Base-by-base conservation (phyloP, 1,140 invertebrate genomes). In the Sycobia sp. region DNA sequence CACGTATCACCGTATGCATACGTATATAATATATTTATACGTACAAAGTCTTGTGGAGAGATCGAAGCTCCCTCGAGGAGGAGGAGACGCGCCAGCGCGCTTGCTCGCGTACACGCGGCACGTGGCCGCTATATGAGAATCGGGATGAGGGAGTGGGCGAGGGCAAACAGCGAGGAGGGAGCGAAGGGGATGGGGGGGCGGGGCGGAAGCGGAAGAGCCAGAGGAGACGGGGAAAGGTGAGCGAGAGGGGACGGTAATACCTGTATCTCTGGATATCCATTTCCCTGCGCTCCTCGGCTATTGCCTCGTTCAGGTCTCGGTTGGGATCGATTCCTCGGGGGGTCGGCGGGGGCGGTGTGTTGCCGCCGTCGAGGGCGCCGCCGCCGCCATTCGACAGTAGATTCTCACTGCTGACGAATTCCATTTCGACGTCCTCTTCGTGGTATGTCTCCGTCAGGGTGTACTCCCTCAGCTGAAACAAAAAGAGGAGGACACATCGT, bases 371-470 rank as follows among this genome's bases (percentile, higher is more conserved):
- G 7, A 18, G n/a, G 1, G 43, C 9, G 18, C 25, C 20, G 14
- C 41, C 38, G 18, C 14, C 11, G 71, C 87, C 88, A 69, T 88
- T 86, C 67, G 86, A 84, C 69, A 88, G 84, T 68, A 89, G 83
- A 67, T 87, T 86, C 68, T 88, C 86, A 71, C 84, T 87, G 75
- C 85, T 85, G 23, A 92, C 89, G 82, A 92, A 92, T 78, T 87
- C 86, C 70, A 88, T 86, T 71, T 92, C 89, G 23, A 79, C 74
- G 36, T 81, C 75, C 75, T 92, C 90, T 76, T 91, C 89, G 79
- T 93, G 90, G 77, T 93, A 93, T 61, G 91, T 90, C 82, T 93
- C 90, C 66, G 89, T 91, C 66, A 94, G 79, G 77, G 92, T 91
- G 81, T 94, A 94, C 81, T 93, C 91, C 71, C 89, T 90, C 56